These are phyloP conservation scores for Crotalus helleri DNA, from an alignment of 2,113 vertebrate genomes.

Conservation along the genomic window DNA sequence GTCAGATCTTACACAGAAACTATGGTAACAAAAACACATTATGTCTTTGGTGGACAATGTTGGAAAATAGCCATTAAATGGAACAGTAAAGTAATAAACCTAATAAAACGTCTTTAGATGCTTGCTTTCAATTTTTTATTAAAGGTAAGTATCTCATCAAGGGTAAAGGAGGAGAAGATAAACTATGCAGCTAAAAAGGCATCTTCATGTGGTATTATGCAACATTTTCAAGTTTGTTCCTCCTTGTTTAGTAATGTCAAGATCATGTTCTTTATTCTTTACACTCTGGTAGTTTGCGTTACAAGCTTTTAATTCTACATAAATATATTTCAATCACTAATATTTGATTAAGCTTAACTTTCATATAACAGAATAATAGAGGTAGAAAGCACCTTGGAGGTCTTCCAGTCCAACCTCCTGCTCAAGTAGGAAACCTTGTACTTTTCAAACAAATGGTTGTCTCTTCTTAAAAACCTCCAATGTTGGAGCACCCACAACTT, in stretches of 20 bases:
- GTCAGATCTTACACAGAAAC: constrained; percentile 77
- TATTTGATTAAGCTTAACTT: background rate
- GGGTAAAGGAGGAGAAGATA: background rate
- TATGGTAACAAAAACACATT: constrained; percentile 74
- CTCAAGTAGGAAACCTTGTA: background rate
- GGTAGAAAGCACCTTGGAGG: background rate
- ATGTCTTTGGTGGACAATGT: constrained; percentile 61
- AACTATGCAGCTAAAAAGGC: background rate
- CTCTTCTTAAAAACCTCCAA: background rate
- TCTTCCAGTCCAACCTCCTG: background rate
- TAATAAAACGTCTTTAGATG: constrained; percentile 42
- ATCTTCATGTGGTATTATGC: background rate
- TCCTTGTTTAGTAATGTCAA: background rate
- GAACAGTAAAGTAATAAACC: constrained; percentile 55
- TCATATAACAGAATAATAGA: background rate
- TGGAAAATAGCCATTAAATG: constrained; percentile 52
- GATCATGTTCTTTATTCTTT: background rate
- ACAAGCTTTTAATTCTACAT: background rate
- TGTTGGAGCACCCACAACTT: background rate
- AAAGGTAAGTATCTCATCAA: constrained; percentile 28
- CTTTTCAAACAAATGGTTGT: background rate
- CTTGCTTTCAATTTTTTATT: constrained; percentile 47
- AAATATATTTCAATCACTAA: background rate
- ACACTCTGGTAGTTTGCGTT: background rate
- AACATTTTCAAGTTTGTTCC: background rate